Evolutionary conservation across 2,888 invertebrate genomes (phyloP), one percentile per base, ranked within the genome.

Genomic region (Busseola fusca): DNA sequence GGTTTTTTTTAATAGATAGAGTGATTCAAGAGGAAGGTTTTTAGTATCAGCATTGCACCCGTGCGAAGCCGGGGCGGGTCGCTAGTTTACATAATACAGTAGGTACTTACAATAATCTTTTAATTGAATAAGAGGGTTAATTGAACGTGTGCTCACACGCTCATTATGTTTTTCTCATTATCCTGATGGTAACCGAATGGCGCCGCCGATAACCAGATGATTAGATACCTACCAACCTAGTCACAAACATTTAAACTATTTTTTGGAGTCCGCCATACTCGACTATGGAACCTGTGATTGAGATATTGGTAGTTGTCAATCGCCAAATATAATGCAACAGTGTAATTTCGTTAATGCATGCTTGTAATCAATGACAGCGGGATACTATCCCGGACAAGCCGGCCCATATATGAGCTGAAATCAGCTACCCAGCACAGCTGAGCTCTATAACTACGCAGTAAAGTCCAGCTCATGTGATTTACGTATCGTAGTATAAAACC

Each of bases 401-500:
- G 4, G 16, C 3, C 25, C 12, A 16, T 68, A 57, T 34, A 42
- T 68, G 27, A 76, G 16, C 48, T 42, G 37, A 21, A 16, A 52
- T 40, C 56, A 57, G 59, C n/a, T 25, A 30, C 40, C 5, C 16
- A 9, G 34, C n/a, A 40, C 37, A 40, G 48, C 3, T 9, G 7
- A 12, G 40, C 21, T 50, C 40, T 27, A 52, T 52, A 52, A 25
- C 37, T 14, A 18, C 6, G 42, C 37, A 56, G 34, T 25, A 50
- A 34, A 56, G 9, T n/a, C 21, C 3, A 48, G 54, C 42, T 64
- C 25, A 60, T 40, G 14, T 21, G 30, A 67, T 62, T 63, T 60
- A 37, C 27, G 25, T 25, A 30, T n/a, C 3, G 14, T n/a, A 56
- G 12, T 62, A 50, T 73, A 34, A 57, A 57, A 67, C 59, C 40